Evolutionary conservation across 1,140 invertebrate species (phyloP), one percentile per base, ranked within the genome.

Genomic region (Mya arenaria): DNA sequence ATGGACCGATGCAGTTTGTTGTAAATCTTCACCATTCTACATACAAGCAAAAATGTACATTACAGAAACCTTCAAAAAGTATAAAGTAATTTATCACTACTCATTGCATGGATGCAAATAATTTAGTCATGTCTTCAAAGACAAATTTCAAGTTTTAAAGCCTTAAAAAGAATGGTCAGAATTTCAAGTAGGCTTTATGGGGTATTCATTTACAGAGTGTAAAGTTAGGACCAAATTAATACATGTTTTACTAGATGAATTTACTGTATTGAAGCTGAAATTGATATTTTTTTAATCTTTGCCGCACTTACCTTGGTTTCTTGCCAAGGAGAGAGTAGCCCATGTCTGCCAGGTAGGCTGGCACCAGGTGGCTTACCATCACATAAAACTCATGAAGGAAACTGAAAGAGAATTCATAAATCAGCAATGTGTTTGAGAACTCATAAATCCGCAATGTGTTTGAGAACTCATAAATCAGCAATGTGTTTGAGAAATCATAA

Each of bases 31-130:
- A 91, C 91, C 91, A 92, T 92, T 63, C 90, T 92, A 84, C 30
- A 80, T 69, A 71, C 15, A 74, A 32, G 58, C n/a, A n/a, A n/a
- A 88, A 98, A 97, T 23, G 91, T 85, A 0, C 92, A 80, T 48
- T 94, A 92, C 44, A 1, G n/a, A n/a, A n/a, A n/a, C n/a, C n/a
- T n/a, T n/a, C n/a, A n/a, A n/a, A n/a, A n/a, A n/a, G 44, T n/a
- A 48, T 13, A 10, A 48, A 13, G 44, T 48, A n/a, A 48, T 48
- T 13, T n/a, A n/a, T 48, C 44, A 13, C 10, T 48, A 65, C 30
- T 30, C 32, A 65, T 65, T 36, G 44, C n/a, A 48, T 48, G 44
- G 10, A n/a, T n/a, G n/a, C n/a, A 10, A 48, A 10, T 13, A 48
- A 48, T 13, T n/a, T 48, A 48, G 44, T 10, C 10, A n/a, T 48